Conservation (phyloP, 2,888 invertebrate genomes). For the Mythimna impura region DNA sequence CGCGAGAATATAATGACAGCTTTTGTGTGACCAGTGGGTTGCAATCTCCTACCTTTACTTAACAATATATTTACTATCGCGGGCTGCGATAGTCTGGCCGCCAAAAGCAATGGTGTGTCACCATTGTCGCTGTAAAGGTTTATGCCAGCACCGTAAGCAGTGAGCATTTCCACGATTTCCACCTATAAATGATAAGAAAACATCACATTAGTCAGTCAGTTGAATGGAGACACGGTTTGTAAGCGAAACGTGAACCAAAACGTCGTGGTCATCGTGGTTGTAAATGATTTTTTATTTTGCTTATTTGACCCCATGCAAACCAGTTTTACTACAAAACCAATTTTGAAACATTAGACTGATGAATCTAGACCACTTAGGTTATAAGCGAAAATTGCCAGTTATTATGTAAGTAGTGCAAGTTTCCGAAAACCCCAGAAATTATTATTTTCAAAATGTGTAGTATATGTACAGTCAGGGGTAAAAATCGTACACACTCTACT, state of each 20-base stretch:
- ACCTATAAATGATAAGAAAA: conserved; percentile 71
- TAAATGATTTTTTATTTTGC: too few species aligned
- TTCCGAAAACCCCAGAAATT: too few species aligned
- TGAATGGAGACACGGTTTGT: not conserved
- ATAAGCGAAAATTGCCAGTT: not conserved
- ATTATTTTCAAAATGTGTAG: too few species aligned
- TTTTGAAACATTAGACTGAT: not conserved
- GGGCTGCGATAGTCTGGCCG: conserved; percentile 87
- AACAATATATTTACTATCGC: conserved; percentile 89
- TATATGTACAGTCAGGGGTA: too few species aligned
- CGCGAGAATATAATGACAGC: not conserved
- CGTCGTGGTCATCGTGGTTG: too few species aligned
- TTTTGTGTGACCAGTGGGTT: not conserved
- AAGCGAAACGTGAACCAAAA: too few species aligned
- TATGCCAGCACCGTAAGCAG: conserved; percentile 89
- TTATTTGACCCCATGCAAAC: too few species aligned
- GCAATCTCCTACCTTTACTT: conserved; percentile 84
- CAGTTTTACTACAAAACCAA: too few species aligned
- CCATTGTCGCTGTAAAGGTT: conserved; percentile 92
- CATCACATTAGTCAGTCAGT: not conserved
- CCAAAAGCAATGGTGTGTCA: conserved; percentile 92
- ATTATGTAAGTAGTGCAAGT: not conserved
- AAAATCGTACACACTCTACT: too few species aligned
- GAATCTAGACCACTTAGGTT: not conserved
- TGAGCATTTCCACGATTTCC: conserved; percentile 90